These are phyloP conservation scores for Pardalotus punctatus DNA, from an alignment of 2,113 vertebrate genomes.

Conservation along the genomic window DNA sequence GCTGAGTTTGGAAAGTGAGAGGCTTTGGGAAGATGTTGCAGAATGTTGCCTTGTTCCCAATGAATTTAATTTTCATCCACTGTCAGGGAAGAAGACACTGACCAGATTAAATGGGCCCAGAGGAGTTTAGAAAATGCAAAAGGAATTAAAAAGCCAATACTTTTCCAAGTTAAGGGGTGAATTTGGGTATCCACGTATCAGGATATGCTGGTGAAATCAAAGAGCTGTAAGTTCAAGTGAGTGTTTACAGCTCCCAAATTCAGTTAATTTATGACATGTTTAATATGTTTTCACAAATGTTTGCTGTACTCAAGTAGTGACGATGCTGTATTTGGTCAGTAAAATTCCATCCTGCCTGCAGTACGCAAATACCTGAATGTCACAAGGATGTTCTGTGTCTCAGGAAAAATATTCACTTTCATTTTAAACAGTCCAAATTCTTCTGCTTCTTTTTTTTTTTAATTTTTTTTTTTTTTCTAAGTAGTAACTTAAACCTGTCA, in stretches of 20 bases:
- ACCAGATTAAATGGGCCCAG: neutral
- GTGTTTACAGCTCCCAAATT: constrained; percentile 62
- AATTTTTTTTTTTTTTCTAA: constrained; percentile 29
- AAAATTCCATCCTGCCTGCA: constrained; percentile 67
- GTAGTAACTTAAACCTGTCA: constrained; percentile 50
- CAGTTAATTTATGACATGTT: constrained; percentile 71
- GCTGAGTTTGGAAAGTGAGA: neutral
- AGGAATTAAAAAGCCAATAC: neutral
- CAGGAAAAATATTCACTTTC: constrained; percentile 69
- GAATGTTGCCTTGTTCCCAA: neutral
- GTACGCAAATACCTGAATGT: constrained; percentile 58
- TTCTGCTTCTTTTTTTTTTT: constrained; percentile 45
- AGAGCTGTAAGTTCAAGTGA: constrained; percentile 41
- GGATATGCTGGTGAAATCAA: constrained; percentile 13
- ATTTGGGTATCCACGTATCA: neutral
- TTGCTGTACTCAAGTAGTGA: constrained; percentile 71
- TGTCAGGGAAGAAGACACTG: neutral
- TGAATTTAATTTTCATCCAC: neutral
- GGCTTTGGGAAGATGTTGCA: neutral
- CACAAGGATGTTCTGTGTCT: constrained; percentile 73
- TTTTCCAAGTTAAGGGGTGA: neutral
- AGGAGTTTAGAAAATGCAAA: neutral
- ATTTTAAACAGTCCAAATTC: constrained; percentile 69
- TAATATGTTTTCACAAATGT: constrained; percentile 74
- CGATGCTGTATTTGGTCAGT: constrained; percentile 68